Conservation (phyloP, 23 tunicate genomes). For the Botrylloides violaceus region DNA sequence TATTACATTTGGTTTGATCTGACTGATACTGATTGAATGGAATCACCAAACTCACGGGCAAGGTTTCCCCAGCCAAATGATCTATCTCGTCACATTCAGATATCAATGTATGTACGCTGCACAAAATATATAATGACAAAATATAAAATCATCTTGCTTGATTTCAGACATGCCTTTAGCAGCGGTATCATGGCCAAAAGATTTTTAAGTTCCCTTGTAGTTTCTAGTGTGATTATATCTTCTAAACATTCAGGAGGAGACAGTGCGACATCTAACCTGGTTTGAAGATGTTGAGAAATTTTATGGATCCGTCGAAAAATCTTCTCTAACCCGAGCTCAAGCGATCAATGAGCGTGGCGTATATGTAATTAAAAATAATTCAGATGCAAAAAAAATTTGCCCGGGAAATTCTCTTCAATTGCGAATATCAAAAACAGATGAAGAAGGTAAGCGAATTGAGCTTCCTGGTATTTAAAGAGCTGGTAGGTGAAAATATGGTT, state of each 20-base stretch:
- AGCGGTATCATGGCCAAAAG: too few species aligned
- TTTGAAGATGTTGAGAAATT: constrained; percentile 34
- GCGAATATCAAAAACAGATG: not conserved
- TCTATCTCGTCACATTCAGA: too few species aligned
- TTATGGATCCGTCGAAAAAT: constrained; percentile 56
- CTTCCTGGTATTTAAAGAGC: too few species aligned
- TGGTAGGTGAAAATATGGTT: too few species aligned
- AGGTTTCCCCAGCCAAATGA: too few species aligned
- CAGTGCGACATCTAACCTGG: constrained; percentile 33
- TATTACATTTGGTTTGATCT: too few species aligned
- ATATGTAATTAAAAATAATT: constrained; percentile 21
- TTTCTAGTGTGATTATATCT: not conserved
- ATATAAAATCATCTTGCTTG: too few species aligned
- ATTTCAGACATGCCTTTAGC: too few species aligned
- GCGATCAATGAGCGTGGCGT: constrained; percentile 38
- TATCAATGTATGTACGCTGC: not conserved
- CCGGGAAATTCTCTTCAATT: not conserved
- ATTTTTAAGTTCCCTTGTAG: too few species aligned
- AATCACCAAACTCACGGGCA: too few species aligned
- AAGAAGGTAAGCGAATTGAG: not conserved
- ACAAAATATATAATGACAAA: too few species aligned
- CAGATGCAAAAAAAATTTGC: not conserved
- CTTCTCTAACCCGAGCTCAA: constrained; percentile 45
- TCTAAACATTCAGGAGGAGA: constrained; percentile 7
- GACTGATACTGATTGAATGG: too few species aligned